Conservation (phyloP, 2,797 vertebrate species). For the Tenualosa thibaudeaui region DNA sequence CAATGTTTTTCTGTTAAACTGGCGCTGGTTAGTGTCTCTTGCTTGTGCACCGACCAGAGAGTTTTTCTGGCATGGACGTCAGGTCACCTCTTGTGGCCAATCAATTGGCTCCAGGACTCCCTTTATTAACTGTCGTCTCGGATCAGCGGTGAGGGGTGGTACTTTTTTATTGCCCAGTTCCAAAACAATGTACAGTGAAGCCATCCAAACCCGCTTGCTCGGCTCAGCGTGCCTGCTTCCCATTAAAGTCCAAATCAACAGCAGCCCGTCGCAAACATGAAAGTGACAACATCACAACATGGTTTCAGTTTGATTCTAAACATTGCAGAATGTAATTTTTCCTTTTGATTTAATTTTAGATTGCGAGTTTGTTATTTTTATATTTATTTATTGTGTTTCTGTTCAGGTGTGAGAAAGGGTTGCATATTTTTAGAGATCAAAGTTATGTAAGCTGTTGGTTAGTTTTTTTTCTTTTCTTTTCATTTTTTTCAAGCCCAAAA, state of each 20-base stretch:
- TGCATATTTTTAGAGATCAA: neutral
- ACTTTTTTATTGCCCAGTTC: slow-evolving; percentile 43
- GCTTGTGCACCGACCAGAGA: neutral
- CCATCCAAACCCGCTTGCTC: slow-evolving; percentile 34
- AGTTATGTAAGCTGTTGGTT: neutral
- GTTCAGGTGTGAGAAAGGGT: neutral
- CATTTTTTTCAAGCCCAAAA: neutral
- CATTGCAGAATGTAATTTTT: neutral
- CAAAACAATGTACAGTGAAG: slow-evolving; percentile 45
- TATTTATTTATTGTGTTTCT: neutral
- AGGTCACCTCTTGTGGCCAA: slow-evolving; percentile 31
- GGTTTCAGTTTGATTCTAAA: slow-evolving; percentile 37
- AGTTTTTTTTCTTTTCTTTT: neutral
- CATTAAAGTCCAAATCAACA: slow-evolving; percentile 53
- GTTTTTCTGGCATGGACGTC: neutral
- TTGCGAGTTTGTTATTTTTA: neutral
- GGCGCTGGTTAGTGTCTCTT: neutral
- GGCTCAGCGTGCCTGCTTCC: slow-evolving; percentile 43
- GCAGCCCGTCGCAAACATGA: slow-evolving; percentile 49
- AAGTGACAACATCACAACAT: slow-evolving; percentile 46
- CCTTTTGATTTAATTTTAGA: slow-evolving; percentile 10
- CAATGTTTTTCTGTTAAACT: neutral
- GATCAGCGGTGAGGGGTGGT: slow-evolving; percentile 45
- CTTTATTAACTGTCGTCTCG: slow-evolving; percentile 49
- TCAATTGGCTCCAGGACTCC: slow-evolving; percentile 43